phyloP scores from a whole-genome alignment of 2,797 vertebrate species.

The Eupleurogrammus muticus region DNA sequence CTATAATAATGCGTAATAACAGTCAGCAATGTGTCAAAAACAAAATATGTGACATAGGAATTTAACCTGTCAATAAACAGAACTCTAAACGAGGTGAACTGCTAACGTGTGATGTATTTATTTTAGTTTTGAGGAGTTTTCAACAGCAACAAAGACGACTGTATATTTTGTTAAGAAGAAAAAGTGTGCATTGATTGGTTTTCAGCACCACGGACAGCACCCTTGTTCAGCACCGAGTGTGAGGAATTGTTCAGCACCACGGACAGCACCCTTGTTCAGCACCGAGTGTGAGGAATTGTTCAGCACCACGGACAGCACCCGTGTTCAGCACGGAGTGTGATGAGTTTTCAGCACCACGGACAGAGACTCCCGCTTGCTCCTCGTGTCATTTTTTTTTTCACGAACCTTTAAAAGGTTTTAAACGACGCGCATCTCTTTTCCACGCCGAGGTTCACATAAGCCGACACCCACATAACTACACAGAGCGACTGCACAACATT shows the following conservation, averaged over 20 bases:
- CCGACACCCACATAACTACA: not conserved
- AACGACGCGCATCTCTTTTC: not conserved
- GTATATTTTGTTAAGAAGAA: too few species aligned
- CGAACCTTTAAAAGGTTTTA: slow-evolving; percentile 9
- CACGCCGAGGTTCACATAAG: slow-evolving; percentile 3
- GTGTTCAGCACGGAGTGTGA: not conserved
- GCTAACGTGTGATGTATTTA: not conserved
- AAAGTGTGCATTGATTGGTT: too few species aligned
- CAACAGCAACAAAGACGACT: slow-evolving; percentile 12
- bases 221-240: not conserved
- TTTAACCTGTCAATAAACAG: too few species aligned
- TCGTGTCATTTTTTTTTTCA: not conserved
- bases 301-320: slow-evolving; percentile 41
- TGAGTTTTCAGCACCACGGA: slow-evolving; percentile 39
- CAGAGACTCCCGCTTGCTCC: slow-evolving; percentile 12
- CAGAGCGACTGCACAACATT: not conserved
- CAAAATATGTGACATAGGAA: not conserved
- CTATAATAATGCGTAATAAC: not conserved
- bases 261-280: slow-evolving; percentile 15
- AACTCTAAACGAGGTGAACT: not conserved
- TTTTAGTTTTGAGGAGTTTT: not conserved
- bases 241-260: slow-evolving; percentile 29
- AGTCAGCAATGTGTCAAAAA: not conserved
- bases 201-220: slow-evolving; percentile 42
- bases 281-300: not conserved